Conservation (phyloP, 2,113 vertebrate species). For the Chloebia gouldiae region DNA sequence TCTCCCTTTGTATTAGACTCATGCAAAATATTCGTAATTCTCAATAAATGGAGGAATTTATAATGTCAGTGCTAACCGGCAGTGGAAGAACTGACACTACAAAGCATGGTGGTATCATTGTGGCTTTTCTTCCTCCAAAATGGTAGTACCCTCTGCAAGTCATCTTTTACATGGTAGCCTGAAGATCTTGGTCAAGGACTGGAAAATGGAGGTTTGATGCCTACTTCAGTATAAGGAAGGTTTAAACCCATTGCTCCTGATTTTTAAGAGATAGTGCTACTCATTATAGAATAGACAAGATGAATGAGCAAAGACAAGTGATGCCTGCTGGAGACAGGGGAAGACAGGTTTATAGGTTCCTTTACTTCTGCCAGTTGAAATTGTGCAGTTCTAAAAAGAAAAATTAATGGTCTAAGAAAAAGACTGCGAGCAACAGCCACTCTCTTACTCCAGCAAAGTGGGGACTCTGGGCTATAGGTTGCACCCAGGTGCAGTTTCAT, state of each 20-base stretch:
- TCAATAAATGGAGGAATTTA: background rate
- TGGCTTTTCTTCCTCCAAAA: background rate
- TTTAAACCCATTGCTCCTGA: background rate
- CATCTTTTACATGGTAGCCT: background rate
- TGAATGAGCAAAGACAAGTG: background rate
- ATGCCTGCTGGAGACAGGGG: background rate
- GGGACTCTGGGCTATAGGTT: background rate
- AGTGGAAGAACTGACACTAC: background rate
- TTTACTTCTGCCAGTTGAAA: background rate
- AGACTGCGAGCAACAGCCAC: background rate
- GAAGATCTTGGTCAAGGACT: background rate
- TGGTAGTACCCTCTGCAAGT: background rate
- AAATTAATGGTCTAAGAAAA: background rate
- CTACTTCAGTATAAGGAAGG: background rate
- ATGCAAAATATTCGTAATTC: background rate
- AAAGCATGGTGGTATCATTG: background rate
- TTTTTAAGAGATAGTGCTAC: background rate
- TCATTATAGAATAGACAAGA: background rate
- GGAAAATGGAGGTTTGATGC: background rate
- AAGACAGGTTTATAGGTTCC: background rate
- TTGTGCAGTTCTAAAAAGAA: background rate
- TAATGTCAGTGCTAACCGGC: background rate
- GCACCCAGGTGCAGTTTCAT: background rate
- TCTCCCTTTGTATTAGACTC: background rate
- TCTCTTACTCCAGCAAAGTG: background rate